Percentiles rank a stretch among this genome's conserved stretches.
These are phyloP conservation scores for Muscina levida DNA, from an alignment of 2,888 invertebrate genomes.

Conservation along the genomic window DNA sequence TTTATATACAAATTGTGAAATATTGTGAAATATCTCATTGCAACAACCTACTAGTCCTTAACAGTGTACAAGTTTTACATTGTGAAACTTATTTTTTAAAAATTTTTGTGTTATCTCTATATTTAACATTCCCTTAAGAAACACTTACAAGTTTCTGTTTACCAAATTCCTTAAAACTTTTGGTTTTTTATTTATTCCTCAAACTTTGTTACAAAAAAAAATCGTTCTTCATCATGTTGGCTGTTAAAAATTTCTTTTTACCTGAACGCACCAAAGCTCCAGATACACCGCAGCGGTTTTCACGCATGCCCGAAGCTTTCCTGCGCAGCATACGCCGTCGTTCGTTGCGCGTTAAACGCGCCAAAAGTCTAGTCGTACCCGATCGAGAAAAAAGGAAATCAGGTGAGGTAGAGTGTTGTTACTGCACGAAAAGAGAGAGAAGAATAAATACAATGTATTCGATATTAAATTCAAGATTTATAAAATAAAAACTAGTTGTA, in stretches of 20 bases:
- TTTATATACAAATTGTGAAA: too few species aligned
- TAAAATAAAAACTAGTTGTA: neutral
- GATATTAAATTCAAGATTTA: constrained; percentile 17
- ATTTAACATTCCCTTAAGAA: neutral
- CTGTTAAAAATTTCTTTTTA: constrained; percentile 88
- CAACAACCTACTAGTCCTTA: too few species aligned
- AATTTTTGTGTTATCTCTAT: neutral
- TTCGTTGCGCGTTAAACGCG: constrained; percentile 87
- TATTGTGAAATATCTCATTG: too few species aligned
- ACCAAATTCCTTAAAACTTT: constrained; percentile 6
- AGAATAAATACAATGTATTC: neutral
- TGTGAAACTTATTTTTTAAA: too few species aligned
- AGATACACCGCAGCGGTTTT: constrained; percentile 82
- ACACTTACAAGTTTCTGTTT: neutral
- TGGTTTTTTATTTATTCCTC: constrained; percentile 36
- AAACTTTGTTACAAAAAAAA: constrained; percentile 27
- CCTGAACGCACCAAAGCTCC: constrained; percentile 82
- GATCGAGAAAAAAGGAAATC: constrained; percentile 89
- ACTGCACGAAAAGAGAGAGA: neutral
- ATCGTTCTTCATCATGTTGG: constrained; percentile 81
- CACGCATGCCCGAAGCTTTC: constrained; percentile 87
- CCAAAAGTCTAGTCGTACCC: constrained; percentile 85
- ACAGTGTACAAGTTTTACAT: too few species aligned
- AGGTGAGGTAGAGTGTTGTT: constrained; percentile 82
- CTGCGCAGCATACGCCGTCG: constrained; percentile 86